These are phyloP conservation scores for Drosophila pseudoobscura DNA, from an alignment of 1,140 invertebrate species.

Conservation along the genomic window DNA sequence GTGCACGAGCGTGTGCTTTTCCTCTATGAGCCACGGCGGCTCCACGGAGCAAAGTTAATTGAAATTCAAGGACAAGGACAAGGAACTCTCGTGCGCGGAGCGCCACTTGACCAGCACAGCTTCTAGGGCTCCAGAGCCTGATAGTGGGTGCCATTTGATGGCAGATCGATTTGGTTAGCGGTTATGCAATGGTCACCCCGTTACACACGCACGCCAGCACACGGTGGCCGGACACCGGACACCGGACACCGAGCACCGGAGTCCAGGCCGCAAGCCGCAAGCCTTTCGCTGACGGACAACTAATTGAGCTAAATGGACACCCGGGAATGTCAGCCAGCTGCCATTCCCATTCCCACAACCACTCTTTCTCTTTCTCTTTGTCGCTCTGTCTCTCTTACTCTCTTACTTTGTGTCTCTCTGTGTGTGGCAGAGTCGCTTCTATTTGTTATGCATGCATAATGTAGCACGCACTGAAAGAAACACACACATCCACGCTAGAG, in stretches of 20 bases:
- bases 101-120: conserved; percentile 1
- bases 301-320: conserved; percentile 72
- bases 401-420: background rate
- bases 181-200: conserved; percentile 65
- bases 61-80: conserved; percentile 68
- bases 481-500: too few relatives aligned
- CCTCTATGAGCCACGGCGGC: too few relatives aligned
- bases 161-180: conserved; percentile 35
- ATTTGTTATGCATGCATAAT: conserved; percentile 31
- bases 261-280: background rate
- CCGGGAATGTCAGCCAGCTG: conserved; percentile 39
- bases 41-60: conserved; percentile 48
- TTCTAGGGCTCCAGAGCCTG: background rate
- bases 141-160: conserved; percentile 17
- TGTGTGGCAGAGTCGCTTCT: conserved; percentile 20
- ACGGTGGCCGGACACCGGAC: background rate
- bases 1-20: too few relatives aligned
- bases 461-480: background rate
- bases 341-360: background rate
- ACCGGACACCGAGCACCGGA: too few relatives aligned
- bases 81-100: too few relatives aligned
- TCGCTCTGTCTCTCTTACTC: background rate
- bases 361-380: background rate
- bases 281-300: conserved; percentile 19
- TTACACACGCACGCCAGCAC: conserved; percentile 7